Base-by-base conservation (phyloP, 2,888 invertebrate genomes). In the Endomychus coccineus region DNA sequence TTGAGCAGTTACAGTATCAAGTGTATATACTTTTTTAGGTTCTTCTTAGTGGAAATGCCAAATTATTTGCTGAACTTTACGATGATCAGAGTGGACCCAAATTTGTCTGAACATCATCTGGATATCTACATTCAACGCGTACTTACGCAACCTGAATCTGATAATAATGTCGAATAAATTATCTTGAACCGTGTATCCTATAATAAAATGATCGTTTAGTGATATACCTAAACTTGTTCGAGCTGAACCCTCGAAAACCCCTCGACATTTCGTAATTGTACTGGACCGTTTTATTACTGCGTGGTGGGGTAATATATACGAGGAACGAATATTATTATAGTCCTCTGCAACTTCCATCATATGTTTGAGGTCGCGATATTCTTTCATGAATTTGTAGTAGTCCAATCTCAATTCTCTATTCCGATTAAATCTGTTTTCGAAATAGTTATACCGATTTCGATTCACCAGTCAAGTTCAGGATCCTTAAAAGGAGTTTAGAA, bases 161-260 rank as follows among this genome's bases (percentile, higher is more conserved):
- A 30, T 16, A 4, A 30, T 10, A 10, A 30, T 30, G 3, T 3
- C 10, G 16, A 30, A 17, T 11, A 30, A 17, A 10, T 30, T 12
- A n/a, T 30, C 30, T 30, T 30, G 30, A 11, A 30, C 13, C n/a
- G n/a, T 30, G 16, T n/a, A 12, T 5, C 30, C 30, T 15, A 16
- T 17, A 15, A 10, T 15, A 3, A 30, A n/a, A 10, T 11, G 9
- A 30, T 30, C 30, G 12, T 30, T 30, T 9, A 30, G 12, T 16
- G 30, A 30, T 16, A 30, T 10, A 11, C 10, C 19, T 4, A 17
- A 4, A 11, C 10, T 16, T 16, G 30, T 16, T 16, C 16, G 14
- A 3, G n/a, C 17, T n/a, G 30, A 30, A 7, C 30, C 30, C 9
- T 30, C 17, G 19, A 30, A 30, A 3, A 30, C 30, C 7, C 14